phyloP scores from a whole-genome alignment of 2,797 vertebrate species.

The Spinus pinus region DNA sequence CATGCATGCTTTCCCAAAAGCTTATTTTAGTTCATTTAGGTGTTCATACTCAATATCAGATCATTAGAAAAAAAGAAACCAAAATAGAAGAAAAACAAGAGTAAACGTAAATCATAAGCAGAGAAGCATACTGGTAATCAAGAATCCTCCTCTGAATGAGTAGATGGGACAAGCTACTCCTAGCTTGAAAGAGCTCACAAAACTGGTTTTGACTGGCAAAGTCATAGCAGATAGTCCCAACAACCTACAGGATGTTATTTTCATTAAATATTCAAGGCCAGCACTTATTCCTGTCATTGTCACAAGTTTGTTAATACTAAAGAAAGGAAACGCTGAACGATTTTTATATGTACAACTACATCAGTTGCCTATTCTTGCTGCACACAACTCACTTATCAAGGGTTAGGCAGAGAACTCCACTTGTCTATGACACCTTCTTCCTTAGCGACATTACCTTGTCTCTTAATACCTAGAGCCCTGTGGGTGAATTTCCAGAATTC shows the following conservation, averaged over 20 bases:
- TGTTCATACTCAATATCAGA: neutral
- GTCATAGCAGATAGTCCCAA: neutral
- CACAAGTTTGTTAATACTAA: neutral
- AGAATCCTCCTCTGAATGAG: neutral
- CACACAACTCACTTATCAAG: neutral
- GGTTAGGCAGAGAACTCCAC: neutral
- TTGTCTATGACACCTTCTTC: neutral
- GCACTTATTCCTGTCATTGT: neutral
- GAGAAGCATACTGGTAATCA: neutral
- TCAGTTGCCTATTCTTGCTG: neutral
- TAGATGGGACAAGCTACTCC: neutral
- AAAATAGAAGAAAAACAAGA: neutral
- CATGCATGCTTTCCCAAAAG: neutral
- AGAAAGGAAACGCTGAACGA: neutral
- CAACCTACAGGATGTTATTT: too few species aligned
- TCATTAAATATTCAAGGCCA: neutral
- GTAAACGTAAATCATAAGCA: neutral
- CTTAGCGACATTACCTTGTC: neutral
- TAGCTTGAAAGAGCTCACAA: neutral
- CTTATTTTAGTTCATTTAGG: neutral
- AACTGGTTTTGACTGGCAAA: neutral
- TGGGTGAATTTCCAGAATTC: neutral
- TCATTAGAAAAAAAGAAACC: neutral
- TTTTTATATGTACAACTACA: neutral
- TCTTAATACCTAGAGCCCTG: neutral